Conservation (phyloP, 2,797 vertebrate species). For the Lutjanus campechanus region DNA sequence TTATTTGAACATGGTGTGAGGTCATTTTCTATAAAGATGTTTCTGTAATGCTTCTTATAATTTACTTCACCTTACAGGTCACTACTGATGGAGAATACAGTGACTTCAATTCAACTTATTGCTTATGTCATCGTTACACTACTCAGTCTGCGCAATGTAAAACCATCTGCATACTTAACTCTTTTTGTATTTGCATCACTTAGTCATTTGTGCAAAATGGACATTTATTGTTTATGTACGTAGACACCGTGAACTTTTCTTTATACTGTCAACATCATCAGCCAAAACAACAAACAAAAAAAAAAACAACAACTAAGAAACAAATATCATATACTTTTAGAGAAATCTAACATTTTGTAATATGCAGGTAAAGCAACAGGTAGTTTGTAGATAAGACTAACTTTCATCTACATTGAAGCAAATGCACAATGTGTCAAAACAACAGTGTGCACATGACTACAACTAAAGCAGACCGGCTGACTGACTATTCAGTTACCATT, state of each 20-base stretch:
- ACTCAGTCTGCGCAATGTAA: neutral
- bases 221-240: neutral
- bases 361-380: neutral
- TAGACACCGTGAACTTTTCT: neutral
- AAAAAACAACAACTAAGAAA: neutral
- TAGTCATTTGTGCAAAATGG: neutral
- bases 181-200: neutral
- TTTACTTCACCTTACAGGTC: neutral
- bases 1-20: neutral
- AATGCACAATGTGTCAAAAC: neutral
- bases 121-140: neutral
- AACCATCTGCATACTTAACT: neutral
- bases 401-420: neutral
- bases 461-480: neutral
- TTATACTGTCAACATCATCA: neutral
- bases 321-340: neutral
- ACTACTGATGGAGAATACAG: neutral
- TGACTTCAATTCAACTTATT: neutral
- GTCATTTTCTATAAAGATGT: neutral
- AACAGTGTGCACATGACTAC: neutral
- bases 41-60: neutral
- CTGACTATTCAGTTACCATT: constrained; percentile 16
- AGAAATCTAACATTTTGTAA: neutral
- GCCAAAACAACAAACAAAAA: neutral
- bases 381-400: neutral